A percentile compares a stretch with the other conserved stretches of the same genome.
These are phyloP conservation scores for Heliangelus exortis DNA, from an alignment of 2,797 vertebrate genomes.

Conservation along the genomic window DNA sequence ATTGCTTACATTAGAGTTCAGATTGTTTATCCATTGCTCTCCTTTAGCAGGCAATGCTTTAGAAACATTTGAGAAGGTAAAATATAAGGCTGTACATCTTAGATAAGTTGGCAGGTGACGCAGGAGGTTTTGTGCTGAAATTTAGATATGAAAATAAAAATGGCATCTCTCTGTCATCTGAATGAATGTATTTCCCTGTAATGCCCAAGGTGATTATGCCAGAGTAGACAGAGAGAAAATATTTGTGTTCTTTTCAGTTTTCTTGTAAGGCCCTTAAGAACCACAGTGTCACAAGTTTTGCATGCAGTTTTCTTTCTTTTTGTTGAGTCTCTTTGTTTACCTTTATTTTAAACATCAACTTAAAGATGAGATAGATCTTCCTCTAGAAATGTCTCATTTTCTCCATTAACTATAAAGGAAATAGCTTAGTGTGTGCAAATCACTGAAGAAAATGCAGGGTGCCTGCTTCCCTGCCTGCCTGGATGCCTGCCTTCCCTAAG, in stretches of 20 bases:
- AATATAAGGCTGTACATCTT: neutral
- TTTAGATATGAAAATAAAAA: neutral
- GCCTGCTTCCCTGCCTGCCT: neutral
- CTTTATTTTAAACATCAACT: neutral
- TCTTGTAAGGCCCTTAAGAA: neutral
- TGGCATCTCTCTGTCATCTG: neutral
- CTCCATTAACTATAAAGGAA: neutral
- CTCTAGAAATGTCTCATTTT: neutral
- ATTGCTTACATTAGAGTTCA: neutral
- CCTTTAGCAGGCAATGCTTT: neutral
- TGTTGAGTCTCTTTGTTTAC: neutral
- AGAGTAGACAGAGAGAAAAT: neutral
- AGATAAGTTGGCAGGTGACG: neutral
- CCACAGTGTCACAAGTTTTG: neutral
- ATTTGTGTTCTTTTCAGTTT: neutral
- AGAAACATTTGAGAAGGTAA: neutral
- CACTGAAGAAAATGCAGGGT: accelerated
- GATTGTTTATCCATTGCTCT: neutral
- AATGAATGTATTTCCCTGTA: neutral
- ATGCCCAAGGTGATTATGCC: neutral
- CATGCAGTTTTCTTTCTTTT: neutral
- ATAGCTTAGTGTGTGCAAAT: neutral
- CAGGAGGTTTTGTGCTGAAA: conserved; percentile 1
- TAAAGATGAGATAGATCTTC: neutral
- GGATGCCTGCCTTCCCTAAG: neutral